phyloP scores from a whole-genome alignment of 1,140 invertebrate species.

The Arion vulgaris region DNA sequence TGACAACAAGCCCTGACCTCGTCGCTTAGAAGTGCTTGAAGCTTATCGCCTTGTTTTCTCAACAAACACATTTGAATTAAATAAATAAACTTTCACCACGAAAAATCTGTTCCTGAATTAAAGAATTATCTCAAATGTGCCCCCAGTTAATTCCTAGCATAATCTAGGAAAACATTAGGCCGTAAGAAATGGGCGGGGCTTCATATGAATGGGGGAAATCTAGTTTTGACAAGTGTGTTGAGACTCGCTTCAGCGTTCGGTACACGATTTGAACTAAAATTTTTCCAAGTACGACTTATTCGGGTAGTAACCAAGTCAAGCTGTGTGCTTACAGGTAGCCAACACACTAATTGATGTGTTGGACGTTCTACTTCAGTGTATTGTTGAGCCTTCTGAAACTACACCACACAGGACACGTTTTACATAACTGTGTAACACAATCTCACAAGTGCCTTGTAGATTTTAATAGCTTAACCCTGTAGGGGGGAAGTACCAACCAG shows the following conservation, averaged over 20 bases:
- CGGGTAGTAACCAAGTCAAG: neutral
- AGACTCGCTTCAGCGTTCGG: neutral
- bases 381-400: no score
- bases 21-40: neutral
- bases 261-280: neutral
- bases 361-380: neutral
- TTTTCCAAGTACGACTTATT: neutral
- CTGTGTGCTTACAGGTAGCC: neutral
- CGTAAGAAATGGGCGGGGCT: constrained; percentile 4
- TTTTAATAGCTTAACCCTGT: neutral
- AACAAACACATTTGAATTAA: neutral
- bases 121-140: neutral
- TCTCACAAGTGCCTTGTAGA: neutral
- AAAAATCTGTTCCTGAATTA: neutral
- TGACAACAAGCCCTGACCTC: neutral
- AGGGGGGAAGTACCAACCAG: neutral
- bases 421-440: neutral
- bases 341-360: neutral
- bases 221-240: constrained; percentile 9
- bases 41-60: neutral
- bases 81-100: neutral
- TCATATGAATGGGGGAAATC: neutral
- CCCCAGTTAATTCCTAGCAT: neutral
- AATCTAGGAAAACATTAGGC: neutral
- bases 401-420: neutral